Evolutionary conservation across 2,113 vertebrate genomes (phyloP).

Genomic region (Tinamus guttatus): DNA sequence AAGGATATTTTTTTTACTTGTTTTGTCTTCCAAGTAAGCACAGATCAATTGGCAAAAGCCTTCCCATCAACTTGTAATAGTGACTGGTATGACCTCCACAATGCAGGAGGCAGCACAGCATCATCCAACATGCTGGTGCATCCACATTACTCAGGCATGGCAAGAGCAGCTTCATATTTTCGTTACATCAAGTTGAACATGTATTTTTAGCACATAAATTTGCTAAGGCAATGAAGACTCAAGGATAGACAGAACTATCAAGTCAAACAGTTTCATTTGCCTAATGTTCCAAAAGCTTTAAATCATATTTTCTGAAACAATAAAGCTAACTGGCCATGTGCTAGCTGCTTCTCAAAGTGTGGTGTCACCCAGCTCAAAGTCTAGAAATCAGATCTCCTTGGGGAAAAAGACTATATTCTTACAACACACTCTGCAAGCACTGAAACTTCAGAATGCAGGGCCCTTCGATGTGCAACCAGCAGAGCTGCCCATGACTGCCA

Average conservation of each 20-base stretch:
- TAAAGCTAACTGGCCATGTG: not conserved
- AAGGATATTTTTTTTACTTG: not conserved
- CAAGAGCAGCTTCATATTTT: not conserved
- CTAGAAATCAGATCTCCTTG: not conserved
- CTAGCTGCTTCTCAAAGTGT: not conserved
- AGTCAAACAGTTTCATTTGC: not conserved
- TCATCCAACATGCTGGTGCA: not conserved
- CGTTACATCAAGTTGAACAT: not conserved
- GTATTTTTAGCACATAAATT: not conserved
- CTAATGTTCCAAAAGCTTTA: not conserved
- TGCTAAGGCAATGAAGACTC: not conserved
- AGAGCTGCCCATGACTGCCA: not conserved
- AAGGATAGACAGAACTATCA: not conserved
- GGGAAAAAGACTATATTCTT: not conserved
- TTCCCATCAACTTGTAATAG: constrained; percentile 2
- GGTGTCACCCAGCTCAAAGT: not conserved
- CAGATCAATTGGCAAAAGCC: not conserved
- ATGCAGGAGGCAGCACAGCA: not conserved
- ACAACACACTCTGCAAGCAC: not conserved
- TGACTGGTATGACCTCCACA: not conserved
- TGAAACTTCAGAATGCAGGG: not conserved
- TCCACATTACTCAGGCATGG: not conserved
- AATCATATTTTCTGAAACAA: not conserved
- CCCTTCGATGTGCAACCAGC: not conserved
- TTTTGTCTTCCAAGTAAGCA: not conserved